Conservation (phyloP, 2,797 vertebrate species). For the Scolopax rusticola region DNA sequence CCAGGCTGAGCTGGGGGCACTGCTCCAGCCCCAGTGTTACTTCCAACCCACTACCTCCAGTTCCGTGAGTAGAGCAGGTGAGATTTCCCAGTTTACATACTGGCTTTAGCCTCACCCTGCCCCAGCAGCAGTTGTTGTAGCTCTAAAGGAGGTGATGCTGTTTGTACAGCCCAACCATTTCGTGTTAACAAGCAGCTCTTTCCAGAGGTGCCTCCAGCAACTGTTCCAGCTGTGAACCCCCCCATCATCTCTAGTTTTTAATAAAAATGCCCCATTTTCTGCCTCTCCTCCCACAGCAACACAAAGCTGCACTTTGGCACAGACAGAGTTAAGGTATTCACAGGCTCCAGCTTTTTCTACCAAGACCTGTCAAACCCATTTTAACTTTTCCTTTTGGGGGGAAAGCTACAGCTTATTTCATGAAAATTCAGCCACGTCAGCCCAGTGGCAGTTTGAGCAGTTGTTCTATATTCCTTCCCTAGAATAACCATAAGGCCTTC, state of each 20-base stretch:
- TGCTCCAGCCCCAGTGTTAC: not conserved
- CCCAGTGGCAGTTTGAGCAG: not conserved
- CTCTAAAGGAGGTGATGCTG: not conserved
- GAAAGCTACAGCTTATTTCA: not conserved
- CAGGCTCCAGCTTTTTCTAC: not conserved
- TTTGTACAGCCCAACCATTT: not conserved
- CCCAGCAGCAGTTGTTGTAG: fast-evolving
- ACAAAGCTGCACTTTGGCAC: not conserved
- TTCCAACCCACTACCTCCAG: not conserved
- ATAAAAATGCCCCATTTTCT: not conserved
- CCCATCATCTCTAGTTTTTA: not conserved
- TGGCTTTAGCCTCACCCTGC: not conserved
- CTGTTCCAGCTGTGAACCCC: not conserved
- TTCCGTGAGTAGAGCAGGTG: not conserved
- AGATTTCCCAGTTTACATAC: fast-evolving
- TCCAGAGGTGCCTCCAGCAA: not conserved
- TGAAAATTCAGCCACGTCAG: not conserved
- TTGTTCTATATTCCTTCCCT: not conserved
- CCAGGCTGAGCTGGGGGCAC: not conserved
- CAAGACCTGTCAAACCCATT: not conserved
- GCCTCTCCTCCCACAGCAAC: not conserved
- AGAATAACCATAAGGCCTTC: not conserved
- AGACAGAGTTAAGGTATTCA: not conserved
- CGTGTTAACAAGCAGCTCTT: fast-evolving
- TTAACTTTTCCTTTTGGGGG: not conserved